Evolutionary conservation across 2,113 vertebrate species (phyloP).

Genomic region (Polypterus senegalus): DNA sequence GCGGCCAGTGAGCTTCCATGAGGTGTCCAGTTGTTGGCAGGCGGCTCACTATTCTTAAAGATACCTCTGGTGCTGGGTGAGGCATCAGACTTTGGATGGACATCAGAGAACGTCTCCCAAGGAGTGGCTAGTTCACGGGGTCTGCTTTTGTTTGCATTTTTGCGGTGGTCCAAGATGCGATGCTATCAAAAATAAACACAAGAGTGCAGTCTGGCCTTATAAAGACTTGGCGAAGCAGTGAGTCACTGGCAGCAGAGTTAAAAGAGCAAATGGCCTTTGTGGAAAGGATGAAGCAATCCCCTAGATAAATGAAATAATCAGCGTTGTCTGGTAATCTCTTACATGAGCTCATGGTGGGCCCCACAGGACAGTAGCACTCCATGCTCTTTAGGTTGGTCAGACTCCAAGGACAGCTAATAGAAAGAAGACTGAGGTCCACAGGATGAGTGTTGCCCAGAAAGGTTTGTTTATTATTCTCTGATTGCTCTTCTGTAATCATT

Average conservation of each 20-base stretch:
- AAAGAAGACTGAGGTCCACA: too few species aligned
- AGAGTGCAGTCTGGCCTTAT: background rate
- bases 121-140: background rate
- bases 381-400: background rate
- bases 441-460: too few species aligned
- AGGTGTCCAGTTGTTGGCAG: too few species aligned
- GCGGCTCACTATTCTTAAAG: background rate
- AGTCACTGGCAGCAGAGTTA: background rate
- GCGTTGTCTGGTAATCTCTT: too few species aligned
- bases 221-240: background rate
- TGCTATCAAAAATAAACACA: background rate
- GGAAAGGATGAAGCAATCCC: background rate
- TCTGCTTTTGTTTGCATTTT: background rate
- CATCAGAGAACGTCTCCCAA: background rate
- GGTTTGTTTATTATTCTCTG: too few species aligned
- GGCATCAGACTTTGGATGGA: background rate
- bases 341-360: background rate
- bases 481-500: too few species aligned
- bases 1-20: too few species aligned
- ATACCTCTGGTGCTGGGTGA: background rate
- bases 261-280: background rate
- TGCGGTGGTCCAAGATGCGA: background rate
- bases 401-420: background rate
- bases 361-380: background rate
- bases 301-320: background rate